A percentile compares a stretch with the other conserved stretches of the same genome.
phyloP scores from a whole-genome alignment of 2,113 vertebrate genomes.

The Picathartes gymnocephalus region DNA sequence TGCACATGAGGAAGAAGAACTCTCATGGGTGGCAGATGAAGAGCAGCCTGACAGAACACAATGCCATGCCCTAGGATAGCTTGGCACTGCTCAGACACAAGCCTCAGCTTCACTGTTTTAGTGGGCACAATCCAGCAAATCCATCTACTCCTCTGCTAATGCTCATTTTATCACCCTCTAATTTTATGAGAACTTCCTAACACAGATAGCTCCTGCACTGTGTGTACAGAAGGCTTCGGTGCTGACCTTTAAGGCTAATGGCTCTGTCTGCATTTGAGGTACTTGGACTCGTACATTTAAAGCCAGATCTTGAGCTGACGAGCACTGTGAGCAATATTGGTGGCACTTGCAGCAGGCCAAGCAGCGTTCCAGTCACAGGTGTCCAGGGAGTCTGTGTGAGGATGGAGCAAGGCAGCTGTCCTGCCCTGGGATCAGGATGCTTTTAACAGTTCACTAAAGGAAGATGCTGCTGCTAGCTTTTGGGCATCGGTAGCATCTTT shows the following conservation, averaged over 20 bases:
- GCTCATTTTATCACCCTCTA: background rate
- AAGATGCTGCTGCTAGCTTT: background rate
- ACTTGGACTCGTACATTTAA: background rate
- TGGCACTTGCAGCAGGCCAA: background rate
- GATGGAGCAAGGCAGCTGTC: background rate
- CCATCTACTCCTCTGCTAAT: background rate
- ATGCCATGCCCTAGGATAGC: background rate
- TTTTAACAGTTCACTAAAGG: background rate
- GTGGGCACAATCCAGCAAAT: background rate
- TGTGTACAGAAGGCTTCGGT: background rate
- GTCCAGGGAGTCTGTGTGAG: background rate
- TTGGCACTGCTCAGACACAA: background rate
- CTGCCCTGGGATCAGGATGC: background rate
- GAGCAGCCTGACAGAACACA: background rate
- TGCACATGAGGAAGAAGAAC: background rate
- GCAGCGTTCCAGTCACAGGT: background rate
- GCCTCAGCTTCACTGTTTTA: background rate
- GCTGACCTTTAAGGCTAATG: conserved; percentile 17
- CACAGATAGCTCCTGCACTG: background rate
- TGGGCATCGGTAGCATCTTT: background rate
- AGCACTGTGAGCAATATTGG: background rate
- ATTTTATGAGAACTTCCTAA: background rate
- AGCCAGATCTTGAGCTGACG: background rate
- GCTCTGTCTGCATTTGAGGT: background rate
- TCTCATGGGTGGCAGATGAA: background rate